A percentile compares a stretch with the other conserved stretches of the same genome.
Evolutionary conservation across 2,888 invertebrate species (phyloP).

Genomic region (Amblyjoppa proteus): DNA sequence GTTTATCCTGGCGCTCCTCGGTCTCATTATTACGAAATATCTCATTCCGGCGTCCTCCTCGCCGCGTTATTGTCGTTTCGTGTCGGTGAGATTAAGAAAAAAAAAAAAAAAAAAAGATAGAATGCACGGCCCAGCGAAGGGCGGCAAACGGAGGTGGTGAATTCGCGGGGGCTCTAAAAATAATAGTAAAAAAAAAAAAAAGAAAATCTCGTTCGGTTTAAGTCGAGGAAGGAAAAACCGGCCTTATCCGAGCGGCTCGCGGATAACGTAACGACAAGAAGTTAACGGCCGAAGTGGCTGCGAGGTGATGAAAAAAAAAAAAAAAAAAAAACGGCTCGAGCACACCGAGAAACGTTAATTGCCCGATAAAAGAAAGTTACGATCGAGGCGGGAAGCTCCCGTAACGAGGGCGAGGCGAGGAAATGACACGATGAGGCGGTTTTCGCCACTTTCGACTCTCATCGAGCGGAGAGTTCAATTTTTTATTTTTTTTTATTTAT

Average conservation of each 20-base stretch:
- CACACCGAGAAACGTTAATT: slow-evolving; percentile 82
- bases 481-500: slow-evolving; percentile 28
- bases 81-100: slow-evolving; percentile 76
- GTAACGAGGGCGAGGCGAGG: slow-evolving; percentile 75
- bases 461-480: neutral
- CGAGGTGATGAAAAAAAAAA: slow-evolving; percentile 14
- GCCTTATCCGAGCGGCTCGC: slow-evolving; percentile 53
- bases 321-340: slow-evolving; percentile 61
- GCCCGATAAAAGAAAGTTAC: slow-evolving; percentile 84
- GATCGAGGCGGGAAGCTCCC: slow-evolving; percentile 76
- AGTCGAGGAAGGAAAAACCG: slow-evolving; percentile 65
- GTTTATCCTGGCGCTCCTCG: slow-evolving; percentile 84
- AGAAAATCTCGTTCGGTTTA: neutral
- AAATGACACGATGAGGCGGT: slow-evolving; percentile 80
- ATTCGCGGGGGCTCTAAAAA: slow-evolving; percentile 8
- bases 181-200: slow-evolving; percentile 33
- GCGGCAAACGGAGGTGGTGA: neutral
- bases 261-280: slow-evolving; percentile 42
- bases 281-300: slow-evolving; percentile 3
- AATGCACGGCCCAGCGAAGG: neutral
- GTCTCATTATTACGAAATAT: slow-evolving; percentile 85
- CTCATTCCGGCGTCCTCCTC: slow-evolving; percentile 77
- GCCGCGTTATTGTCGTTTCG: slow-evolving; percentile 71
- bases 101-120: slow-evolving; percentile 76
- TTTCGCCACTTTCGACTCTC: slow-evolving; percentile 59